Evolutionary conservation across 1,140 invertebrate species (phyloP), one percentile per base, ranked within the genome.

Genomic region (Pararge aegeria): DNA sequence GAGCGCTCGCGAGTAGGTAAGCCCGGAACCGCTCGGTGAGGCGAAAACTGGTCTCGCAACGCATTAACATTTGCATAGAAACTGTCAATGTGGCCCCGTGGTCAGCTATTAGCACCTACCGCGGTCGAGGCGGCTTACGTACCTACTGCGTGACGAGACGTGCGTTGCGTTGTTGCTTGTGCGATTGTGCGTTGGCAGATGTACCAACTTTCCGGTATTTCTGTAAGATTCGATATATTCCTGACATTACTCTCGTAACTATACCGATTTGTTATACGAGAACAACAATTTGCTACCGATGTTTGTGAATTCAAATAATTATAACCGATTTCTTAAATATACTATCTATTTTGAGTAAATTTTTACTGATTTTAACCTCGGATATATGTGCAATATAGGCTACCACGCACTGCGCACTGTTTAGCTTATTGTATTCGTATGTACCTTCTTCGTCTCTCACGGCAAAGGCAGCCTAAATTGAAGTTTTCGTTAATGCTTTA

Each of bases 61-160:
- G 83, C 75, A 84, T 80, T 80, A 76, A 77, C 77, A 89, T 89
- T 89, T 89, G 84, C 86, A 89, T 89, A 89, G 86, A 86, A 83
- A 89, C 86, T 87, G 86, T 85, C 83, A 82, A 75, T 69, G 78
- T 75, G 75, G 78, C 80, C 73, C 78, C 76, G 78, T 69, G 73
- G 68, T 70, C 61, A 63, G 50, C 76, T 68, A 82, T 87, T 84
- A 87, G 81, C 86, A 80, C 86, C 82, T 83, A 73, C 63, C 68
- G 68, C 59, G 61, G 65, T 57, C 63, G 55, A 52, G 54, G 52
- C 53, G 55, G 66, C 52, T 2, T 49, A 29, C n/a, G 10, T 46
- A 40, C 12, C 9, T 12, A 34, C 10, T n/a, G 15, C 7, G 46
- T 20, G 46, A 10, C 46, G 46, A 21, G 24, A 2, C 9, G n/a